Conservation (phyloP, 2,113 vertebrate species). For the Thinocorus orbignyianus region DNA sequence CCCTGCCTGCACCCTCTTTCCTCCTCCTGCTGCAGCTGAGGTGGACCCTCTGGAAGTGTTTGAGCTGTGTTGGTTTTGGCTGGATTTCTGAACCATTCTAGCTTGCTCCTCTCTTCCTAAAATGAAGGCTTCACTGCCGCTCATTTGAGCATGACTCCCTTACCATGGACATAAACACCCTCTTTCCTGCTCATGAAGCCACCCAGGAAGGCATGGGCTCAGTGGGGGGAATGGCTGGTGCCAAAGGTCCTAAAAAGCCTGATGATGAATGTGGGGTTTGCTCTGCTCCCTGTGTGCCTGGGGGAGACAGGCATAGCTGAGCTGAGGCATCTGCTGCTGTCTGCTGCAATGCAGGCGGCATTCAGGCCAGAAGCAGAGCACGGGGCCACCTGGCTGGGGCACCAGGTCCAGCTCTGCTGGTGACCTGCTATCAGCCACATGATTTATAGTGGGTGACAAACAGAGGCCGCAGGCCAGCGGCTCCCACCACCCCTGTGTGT, state of each 20-base stretch:
- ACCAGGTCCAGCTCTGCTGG: background rate
- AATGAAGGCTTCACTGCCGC: background rate
- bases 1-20: background rate
- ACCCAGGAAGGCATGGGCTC: accelerated
- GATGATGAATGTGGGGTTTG: background rate
- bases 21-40: background rate
- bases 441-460: background rate
- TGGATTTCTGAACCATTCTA: background rate
- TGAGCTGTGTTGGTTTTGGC: background rate
- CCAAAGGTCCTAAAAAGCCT: background rate
- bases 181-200: background rate
- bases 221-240: background rate
- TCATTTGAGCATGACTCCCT: background rate
- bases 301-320: background rate
- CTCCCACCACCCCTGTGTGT: background rate
- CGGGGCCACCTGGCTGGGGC: accelerated
- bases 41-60: background rate
- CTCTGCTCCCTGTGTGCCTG: accelerated
- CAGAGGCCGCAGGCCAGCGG: background rate
- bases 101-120: background rate
- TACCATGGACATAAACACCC: background rate
- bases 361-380: background rate
- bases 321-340: background rate
- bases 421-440: background rate
- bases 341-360: background rate